These are phyloP conservation scores for Eubasilissa regina DNA, from an alignment of 1,140 invertebrate species.

Conservation along the genomic window DNA sequence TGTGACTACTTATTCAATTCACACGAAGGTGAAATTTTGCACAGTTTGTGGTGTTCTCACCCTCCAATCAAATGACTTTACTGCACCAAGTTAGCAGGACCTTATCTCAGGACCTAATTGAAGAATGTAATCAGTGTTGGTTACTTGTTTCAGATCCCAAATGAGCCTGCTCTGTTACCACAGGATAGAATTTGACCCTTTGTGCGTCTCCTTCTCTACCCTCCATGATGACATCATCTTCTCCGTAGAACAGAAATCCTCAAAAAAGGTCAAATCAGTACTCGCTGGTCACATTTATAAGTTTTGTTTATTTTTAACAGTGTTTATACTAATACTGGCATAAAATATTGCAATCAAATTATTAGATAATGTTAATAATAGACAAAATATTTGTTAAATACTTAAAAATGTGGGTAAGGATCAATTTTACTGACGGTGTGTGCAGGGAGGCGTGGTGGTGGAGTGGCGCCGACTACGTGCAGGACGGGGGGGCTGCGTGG, in stretches of 20 bases:
- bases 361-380: neutral
- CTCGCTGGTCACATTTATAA: too few species aligned
- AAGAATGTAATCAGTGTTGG: too few species aligned
- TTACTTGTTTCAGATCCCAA: constrained; percentile 50
- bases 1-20: too few species aligned
- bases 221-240: constrained; percentile 55
- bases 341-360: too few species aligned
- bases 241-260: constrained; percentile 59
- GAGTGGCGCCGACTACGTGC: constrained; percentile 66
- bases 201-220: constrained; percentile 57
- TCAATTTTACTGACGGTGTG: neutral
- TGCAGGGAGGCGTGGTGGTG: constrained; percentile 66
- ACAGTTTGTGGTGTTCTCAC: too few species aligned
- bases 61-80: too few species aligned
- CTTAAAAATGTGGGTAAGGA: neutral
- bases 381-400: neutral
- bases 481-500: constrained; percentile 57
- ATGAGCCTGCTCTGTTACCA: constrained; percentile 56
- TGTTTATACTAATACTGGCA: neutral
- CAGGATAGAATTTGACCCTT: constrained; percentile 57
- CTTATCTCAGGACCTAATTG: too few species aligned
- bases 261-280: constrained; percentile 50
- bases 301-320: neutral
- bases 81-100: too few species aligned
- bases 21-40: too few species aligned